A percentile compares a stretch with the other conserved stretches of the same genome.
Conservation (phyloP, 37 sponge, comb jelly and placozoan genomes). For the Beroe ovata region DNA sequence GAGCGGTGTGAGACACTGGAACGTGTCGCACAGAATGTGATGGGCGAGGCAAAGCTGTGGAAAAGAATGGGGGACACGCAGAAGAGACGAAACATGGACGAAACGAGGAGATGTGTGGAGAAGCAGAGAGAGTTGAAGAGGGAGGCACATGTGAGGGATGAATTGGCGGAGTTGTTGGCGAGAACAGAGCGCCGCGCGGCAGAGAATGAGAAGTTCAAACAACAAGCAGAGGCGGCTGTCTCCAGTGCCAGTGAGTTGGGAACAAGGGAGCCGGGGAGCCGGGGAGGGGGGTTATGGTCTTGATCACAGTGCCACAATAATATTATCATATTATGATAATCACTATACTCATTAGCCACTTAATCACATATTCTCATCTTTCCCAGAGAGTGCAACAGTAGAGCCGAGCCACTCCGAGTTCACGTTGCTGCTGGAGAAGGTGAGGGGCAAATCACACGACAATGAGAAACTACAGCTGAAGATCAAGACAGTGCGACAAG, state of each 20-base stretch:
- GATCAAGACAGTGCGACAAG: conserved; percentile 27
- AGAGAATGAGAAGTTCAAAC: conserved; percentile 43
- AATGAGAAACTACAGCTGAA: conserved; percentile 35
- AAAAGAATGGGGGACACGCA: conserved; percentile 11
- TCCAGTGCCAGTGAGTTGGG: background rate
- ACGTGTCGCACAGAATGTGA: background rate
- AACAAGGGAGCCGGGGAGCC: no score
- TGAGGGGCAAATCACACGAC: background rate
- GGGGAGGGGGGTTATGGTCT: no score
- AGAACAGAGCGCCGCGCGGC: conserved; percentile 9
- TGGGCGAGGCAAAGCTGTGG: conserved; percentile 3
- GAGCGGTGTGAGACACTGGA: background rate
- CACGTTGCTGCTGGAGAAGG: background rate
- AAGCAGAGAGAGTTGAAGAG: background rate
- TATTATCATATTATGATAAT: no score
- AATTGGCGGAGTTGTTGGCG: conserved; percentile 9
- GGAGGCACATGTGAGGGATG: conserved; percentile 4
- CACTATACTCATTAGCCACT: background rate
- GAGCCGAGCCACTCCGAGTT: background rate
- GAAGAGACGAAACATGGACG: background rate
- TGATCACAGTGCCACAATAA: no score
- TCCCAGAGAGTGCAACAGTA: conserved; percentile 9
- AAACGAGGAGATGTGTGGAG: background rate
- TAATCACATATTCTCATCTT: background rate
- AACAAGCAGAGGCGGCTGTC: conserved; percentile 3